phyloP scores from a whole-genome alignment of 2,113 vertebrate genomes.

The Dunckerocampus dactyliophorus region DNA sequence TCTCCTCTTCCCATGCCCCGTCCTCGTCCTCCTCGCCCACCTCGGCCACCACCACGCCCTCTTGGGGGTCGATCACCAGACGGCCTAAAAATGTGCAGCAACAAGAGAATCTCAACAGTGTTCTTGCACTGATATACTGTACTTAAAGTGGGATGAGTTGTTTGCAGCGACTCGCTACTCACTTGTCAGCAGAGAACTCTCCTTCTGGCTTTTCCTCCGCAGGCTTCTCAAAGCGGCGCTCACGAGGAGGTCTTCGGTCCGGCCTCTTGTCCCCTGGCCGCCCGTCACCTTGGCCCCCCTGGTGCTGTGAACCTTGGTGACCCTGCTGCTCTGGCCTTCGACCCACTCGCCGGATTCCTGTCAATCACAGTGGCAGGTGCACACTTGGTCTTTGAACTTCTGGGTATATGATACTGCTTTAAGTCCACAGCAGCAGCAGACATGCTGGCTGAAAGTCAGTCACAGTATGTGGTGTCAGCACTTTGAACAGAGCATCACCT shows the following conservation, averaged over 20 bases:
- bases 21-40: conserved; percentile 86
- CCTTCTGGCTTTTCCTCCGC: conserved; percentile 87
- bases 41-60: conserved; percentile 85
- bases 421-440: too few species aligned
- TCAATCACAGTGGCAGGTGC: conserved; percentile 21
- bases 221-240: conserved; percentile 91
- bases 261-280: conserved; percentile 86
- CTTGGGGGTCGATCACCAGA: conserved; percentile 86
- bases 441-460: too few species aligned
- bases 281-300: conserved; percentile 81
- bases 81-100: conserved; percentile 28
- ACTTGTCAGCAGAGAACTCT: conserved; percentile 92
- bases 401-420: too few species aligned
- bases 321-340: conserved; percentile 87
- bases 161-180: conserved; percentile 39
- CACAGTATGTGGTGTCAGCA: too few species aligned
- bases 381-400: background rate
- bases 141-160: background rate
- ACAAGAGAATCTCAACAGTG: background rate
- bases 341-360: conserved; percentile 94
- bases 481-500: too few species aligned
- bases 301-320: conserved; percentile 67
- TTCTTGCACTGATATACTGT: too few species aligned
- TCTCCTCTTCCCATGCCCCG: conserved; percentile 92
- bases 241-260: conserved; percentile 90